Conservation (phyloP, 2,888 invertebrate species). For the Gibbula magus region DNA sequence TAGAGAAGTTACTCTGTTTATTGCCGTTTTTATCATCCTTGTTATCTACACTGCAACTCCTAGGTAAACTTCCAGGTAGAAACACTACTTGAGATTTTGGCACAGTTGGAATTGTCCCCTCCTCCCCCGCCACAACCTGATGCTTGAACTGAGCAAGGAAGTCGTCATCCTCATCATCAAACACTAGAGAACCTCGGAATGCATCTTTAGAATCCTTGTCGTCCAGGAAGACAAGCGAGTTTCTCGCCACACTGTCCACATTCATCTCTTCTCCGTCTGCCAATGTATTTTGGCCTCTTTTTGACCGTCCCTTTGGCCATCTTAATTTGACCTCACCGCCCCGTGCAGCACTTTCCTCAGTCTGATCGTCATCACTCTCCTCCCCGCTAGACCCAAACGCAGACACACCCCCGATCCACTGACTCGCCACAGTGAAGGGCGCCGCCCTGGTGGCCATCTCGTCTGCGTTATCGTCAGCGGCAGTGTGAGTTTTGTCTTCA, state of each 20-base stretch:
- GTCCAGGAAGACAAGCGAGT: constrained; percentile 59
- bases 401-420: constrained; percentile 89
- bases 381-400: constrained; percentile 97
- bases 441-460: constrained; percentile 74
- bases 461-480: constrained; percentile 66
- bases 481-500: constrained; percentile 67
- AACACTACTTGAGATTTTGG: constrained; percentile 1
- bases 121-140: constrained; percentile 28
- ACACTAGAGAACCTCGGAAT: constrained; percentile 60
- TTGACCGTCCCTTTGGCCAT: constrained; percentile 50
- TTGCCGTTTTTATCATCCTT: constrained; percentile 18
- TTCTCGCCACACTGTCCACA: constrained; percentile 62
- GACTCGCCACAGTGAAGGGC: constrained; percentile 88
- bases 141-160: constrained; percentile 30
- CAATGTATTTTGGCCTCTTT: constrained; percentile 57
- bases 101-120: constrained; percentile 19
- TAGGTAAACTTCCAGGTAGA: background rate
- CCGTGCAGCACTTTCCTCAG: constrained; percentile 54
- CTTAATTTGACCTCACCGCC: constrained; percentile 55
- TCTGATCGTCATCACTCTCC: constrained; percentile 61
- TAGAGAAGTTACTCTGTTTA: constrained; percentile 38
- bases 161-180: constrained; percentile 58
- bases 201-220: constrained; percentile 56
- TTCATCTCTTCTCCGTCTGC: constrained; percentile 66
- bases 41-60: constrained; percentile 4